Evolutionary conservation across 30 jellyfish, hydroid and myxozoan species (phyloP).

Genomic region (Aurelia aurita): DNA sequence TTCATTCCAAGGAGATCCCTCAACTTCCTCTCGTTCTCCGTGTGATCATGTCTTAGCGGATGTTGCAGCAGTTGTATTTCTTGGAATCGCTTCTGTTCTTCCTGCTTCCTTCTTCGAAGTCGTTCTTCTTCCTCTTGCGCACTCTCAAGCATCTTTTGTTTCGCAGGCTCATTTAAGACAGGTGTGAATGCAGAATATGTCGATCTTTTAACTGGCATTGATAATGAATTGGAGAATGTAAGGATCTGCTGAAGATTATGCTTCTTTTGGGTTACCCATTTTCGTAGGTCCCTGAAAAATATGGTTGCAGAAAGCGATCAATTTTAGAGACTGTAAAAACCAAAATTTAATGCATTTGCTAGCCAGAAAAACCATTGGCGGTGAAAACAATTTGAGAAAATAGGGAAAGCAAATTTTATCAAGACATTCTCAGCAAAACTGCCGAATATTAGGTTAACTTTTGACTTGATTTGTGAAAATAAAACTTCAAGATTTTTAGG

Average conservation of each 20-base stretch:
- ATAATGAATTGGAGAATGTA: background rate
- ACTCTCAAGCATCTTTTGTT: background rate
- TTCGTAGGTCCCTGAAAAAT: slow-evolving; percentile 56
- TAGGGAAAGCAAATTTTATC: too few relatives aligned
- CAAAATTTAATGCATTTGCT: too few relatives aligned
- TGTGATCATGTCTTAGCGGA: slow-evolving; percentile 32
- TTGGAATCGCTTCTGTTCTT: slow-evolving; percentile 55
- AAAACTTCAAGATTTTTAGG: too few relatives aligned
- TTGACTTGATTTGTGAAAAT: too few relatives aligned
- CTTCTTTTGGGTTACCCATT: slow-evolving; percentile 53
- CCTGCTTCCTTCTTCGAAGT: slow-evolving; percentile 50
- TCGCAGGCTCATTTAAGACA: background rate
- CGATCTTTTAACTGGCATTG: background rate
- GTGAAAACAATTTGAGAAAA: too few relatives aligned
- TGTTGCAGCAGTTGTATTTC: slow-evolving; percentile 47
- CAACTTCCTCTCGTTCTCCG: slow-evolving; percentile 18
- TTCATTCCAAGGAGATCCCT: slow-evolving; percentile 19
- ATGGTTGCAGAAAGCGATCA: too few relatives aligned
- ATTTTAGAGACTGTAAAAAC: too few relatives aligned
- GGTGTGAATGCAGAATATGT: slow-evolving; percentile 14
- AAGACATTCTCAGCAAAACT: too few relatives aligned
- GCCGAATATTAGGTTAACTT: too few relatives aligned
- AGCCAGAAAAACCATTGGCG: too few relatives aligned
- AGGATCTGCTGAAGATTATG: slow-evolving; percentile 2
- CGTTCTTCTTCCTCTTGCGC: slow-evolving; percentile 42